Evolutionary conservation across 1,140 invertebrate genomes (phyloP).

Genomic region (Brachystomella parvula): DNA sequence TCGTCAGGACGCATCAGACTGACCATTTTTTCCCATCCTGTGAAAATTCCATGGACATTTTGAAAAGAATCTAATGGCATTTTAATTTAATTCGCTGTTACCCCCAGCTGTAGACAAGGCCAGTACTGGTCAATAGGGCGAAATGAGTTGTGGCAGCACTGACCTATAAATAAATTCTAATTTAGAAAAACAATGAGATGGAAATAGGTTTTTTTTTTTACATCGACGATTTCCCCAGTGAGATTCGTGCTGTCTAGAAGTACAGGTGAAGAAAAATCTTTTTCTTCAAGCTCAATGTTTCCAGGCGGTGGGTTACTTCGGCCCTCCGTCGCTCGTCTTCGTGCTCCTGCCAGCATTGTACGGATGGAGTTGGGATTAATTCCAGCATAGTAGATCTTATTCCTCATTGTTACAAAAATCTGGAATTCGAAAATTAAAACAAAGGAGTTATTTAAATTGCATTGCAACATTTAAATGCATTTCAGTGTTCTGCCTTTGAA

Average conservation of each 20-base stretch:
- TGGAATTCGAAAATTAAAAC: no score
- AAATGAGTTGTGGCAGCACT: slow-evolving; percentile 33
- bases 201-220: not conserved
- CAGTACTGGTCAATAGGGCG: slow-evolving; percentile 27
- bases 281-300: slow-evolving; percentile 22
- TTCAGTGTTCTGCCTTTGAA: no score
- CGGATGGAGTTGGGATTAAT: slow-evolving; percentile 30
- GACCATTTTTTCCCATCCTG: slow-evolving; percentile 24
- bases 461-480: no score
- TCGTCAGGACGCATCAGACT: slow-evolving; percentile 33
- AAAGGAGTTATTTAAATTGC: no score
- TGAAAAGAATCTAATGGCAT: not conserved
- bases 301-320: not conserved
- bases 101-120: slow-evolving; percentile 34
- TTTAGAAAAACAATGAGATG: not conserved
- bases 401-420: slow-evolving; percentile 29
- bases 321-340: slow-evolving; percentile 19
- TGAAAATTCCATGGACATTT: not conserved
- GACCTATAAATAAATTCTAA: slow-evolving; percentile 18
- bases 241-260: slow-evolving; percentile 29
- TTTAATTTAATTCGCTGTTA: slow-evolving; percentile 1
- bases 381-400: slow-evolving; percentile 32
- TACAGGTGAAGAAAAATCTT: slow-evolving; percentile 25
- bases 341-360: slow-evolving; percentile 16
- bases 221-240: slow-evolving; percentile 32